Percentiles rank a stretch among this genome's conserved stretches.
Evolutionary conservation across 1,140 invertebrate genomes (phyloP).

Genomic region (Bombus ignitus): DNA sequence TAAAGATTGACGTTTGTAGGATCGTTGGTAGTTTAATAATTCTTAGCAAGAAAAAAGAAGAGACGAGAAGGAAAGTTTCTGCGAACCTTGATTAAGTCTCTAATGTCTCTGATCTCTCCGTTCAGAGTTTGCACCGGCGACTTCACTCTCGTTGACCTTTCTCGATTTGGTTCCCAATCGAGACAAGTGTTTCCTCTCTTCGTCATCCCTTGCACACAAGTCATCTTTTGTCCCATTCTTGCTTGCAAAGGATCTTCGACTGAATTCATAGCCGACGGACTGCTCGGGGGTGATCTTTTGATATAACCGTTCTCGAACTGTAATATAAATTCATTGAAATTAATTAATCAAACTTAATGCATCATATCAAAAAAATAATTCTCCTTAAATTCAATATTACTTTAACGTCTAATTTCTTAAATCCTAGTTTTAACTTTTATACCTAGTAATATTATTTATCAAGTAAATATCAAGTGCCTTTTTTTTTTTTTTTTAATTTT

Average conservation of each 20-base stretch:
- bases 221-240: slow-evolving; percentile 61
- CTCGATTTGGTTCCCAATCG: slow-evolving; percentile 68
- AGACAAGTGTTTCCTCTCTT: slow-evolving; percentile 64
- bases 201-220: slow-evolving; percentile 54
- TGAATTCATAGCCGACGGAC: slow-evolving; percentile 68
- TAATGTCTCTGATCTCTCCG: slow-evolving; percentile 39
- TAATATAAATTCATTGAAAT: slow-evolving; percentile 1
- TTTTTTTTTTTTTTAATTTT: neutral
- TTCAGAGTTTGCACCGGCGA: slow-evolving; percentile 8
- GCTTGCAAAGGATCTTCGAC: slow-evolving; percentile 60
- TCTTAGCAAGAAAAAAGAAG: neutral
- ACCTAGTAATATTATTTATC: too few species aligned
- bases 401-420: too few species aligned
- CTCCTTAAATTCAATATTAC: too few species aligned
- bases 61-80: neutral
- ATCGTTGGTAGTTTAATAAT: fast-evolving
- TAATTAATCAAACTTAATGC: too few species aligned
- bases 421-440: too few species aligned
- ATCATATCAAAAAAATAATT: too few species aligned
- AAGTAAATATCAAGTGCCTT: too few species aligned
- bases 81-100: slow-evolving; percentile 50
- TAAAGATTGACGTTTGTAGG: fast-evolving
- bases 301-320: slow-evolving; percentile 76
- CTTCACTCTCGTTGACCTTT: slow-evolving; percentile 39
- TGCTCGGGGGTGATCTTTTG: slow-evolving; percentile 74